These are phyloP conservation scores for Protaetia brevitarsis DNA, from an alignment of 1,140 invertebrate genomes.

Conservation along the genomic window DNA sequence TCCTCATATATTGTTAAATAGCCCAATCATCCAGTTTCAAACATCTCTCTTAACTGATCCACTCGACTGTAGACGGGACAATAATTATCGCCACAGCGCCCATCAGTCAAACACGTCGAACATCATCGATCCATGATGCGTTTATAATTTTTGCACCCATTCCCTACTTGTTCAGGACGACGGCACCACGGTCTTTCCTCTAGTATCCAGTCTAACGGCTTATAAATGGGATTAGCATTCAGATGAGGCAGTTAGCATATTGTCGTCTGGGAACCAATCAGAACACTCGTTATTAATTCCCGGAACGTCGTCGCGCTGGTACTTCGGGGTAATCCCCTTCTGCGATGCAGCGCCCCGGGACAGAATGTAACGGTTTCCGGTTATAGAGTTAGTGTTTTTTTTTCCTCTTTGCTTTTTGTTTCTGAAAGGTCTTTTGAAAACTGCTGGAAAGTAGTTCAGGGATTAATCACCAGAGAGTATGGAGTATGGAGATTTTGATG, in stretches of 20 bases:
- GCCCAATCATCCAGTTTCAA: too few species aligned
- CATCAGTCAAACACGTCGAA: too few species aligned
- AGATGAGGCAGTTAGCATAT: constrained; percentile 19
- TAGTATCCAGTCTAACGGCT: background rate
- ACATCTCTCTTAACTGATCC: too few species aligned
- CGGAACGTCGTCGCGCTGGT: background rate
- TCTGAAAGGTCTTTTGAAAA: background rate
- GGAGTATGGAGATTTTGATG: too few species aligned
- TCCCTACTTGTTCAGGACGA: too few species aligned
- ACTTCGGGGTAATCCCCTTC: background rate
- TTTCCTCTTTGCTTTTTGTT: too few species aligned
- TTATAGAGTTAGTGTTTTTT: background rate
- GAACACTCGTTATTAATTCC: constrained; percentile 17
- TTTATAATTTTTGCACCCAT: constrained; percentile 6
- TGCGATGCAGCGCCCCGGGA: background rate
- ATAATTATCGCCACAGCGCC: too few species aligned
- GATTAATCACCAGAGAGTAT: background rate
- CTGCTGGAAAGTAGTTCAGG: background rate
- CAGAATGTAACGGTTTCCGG: background rate
- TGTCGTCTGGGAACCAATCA: background rate
- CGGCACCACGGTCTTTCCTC: too few species aligned
- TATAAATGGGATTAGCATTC: constrained; percentile 12
- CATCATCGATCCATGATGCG: too few species aligned
- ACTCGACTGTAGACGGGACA: too few species aligned
- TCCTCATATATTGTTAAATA: too few species aligned